Evolutionary conservation across 1,140 invertebrate species (phyloP).

Genomic region (Drosophila elegans): DNA sequence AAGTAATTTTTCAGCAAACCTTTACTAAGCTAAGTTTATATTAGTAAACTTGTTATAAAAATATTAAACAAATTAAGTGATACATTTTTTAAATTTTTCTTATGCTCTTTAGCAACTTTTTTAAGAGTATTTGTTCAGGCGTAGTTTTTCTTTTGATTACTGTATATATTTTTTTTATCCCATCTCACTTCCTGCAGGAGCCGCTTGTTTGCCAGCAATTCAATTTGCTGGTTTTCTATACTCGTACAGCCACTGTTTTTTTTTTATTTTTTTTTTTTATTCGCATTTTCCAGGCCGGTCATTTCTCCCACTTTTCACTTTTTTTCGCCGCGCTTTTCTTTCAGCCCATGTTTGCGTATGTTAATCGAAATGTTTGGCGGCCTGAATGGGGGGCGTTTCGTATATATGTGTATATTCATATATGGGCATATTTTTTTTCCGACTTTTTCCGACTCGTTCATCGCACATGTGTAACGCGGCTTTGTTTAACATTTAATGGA

Average conservation of each 20-base stretch:
- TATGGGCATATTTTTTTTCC: slow-evolving; percentile 3
- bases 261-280: slow-evolving; percentile 23
- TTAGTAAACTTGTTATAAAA: no score
- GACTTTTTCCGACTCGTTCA: slow-evolving; percentile 2
- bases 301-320: slow-evolving; percentile 8
- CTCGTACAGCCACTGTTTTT: slow-evolving; percentile 4
- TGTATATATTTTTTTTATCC: slow-evolving; percentile 11
- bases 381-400: slow-evolving; percentile 45
- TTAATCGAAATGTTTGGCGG: slow-evolving; percentile 80
- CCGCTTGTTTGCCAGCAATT: slow-evolving; percentile 69
- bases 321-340: slow-evolving; percentile 10
- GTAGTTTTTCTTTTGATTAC: neutral
- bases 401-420: slow-evolving; percentile 6
- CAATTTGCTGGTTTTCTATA: slow-evolving; percentile 59
- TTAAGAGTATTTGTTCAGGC: neutral
- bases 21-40: no score
- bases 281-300: slow-evolving; percentile 5
- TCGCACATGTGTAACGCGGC: slow-evolving; percentile 67
- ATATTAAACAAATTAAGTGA: no score
- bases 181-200: slow-evolving; percentile 44
- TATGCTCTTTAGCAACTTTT: neutral
- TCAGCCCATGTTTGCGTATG: slow-evolving; percentile 67
- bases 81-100: no score
- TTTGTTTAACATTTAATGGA: slow-evolving; percentile 84
- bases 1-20: no score